phyloP scores from a whole-genome alignment of 2,797 vertebrate genomes.

The Chaetophractus vellerosus region DNA sequence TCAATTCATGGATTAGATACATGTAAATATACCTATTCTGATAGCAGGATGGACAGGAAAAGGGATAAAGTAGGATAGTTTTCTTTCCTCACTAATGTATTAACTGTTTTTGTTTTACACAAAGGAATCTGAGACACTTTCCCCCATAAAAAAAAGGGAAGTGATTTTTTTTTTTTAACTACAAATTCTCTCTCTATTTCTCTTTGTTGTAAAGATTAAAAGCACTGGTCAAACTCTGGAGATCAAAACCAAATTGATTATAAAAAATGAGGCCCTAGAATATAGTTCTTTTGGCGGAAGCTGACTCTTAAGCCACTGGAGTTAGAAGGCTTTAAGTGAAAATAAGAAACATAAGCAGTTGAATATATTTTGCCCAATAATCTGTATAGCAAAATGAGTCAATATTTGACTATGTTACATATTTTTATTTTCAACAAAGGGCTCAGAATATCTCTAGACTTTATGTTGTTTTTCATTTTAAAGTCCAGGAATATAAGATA shows the following conservation, averaged over 20 bases:
- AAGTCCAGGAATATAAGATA: neutral
- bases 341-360: slow-evolving; percentile 14
- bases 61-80: slow-evolving; percentile 61
- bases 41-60: slow-evolving; percentile 65
- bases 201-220: slow-evolving; percentile 32
- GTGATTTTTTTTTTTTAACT: neutral
- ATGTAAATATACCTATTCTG: slow-evolving; percentile 80
- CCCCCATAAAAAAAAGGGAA: slow-evolving; percentile 35
- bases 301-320: slow-evolving; percentile 24
- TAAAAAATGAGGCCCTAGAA: slow-evolving; percentile 47
- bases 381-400: neutral
- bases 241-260: slow-evolving; percentile 29
- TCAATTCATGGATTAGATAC: slow-evolving; percentile 76
- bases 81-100: slow-evolving; percentile 33
- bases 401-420: slow-evolving; percentile 15
- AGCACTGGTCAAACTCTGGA: neutral
- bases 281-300: neutral
- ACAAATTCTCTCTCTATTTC: neutral
- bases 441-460: neutral
- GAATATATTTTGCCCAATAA: slow-evolving; percentile 20
- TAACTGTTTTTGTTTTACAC: slow-evolving; percentile 7
- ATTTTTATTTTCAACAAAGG: slow-evolving; percentile 42
- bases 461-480: slow-evolving; percentile 42
- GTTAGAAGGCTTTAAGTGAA: slow-evolving; percentile 35
- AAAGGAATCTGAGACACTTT: slow-evolving; percentile 26